phyloP scores from a whole-genome alignment of 1,140 invertebrate species.

The Trissolcus basalis region DNA sequence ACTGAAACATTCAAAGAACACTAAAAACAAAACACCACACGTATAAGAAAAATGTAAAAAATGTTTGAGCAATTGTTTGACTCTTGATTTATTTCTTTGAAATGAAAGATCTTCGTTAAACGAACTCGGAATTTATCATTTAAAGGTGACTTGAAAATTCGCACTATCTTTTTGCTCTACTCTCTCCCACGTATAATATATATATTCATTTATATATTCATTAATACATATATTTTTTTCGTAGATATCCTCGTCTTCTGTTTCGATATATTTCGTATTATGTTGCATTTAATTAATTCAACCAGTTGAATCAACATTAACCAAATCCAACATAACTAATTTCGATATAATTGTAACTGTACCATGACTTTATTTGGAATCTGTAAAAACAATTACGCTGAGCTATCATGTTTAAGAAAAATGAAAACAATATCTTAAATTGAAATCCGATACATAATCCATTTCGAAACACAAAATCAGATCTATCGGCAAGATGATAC shows the following conservation, averaged over 20 bases:
- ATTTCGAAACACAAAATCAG: no score
- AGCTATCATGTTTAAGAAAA: no score
- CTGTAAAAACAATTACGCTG: no score
- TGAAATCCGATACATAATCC: no score
- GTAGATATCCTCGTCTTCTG: constrained; percentile 44
- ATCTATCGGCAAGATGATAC: no score
- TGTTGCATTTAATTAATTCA: constrained; percentile 8
- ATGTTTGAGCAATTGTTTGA: constrained; percentile 58
- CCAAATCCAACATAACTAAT: no score
- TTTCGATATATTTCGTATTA: constrained; percentile 48
- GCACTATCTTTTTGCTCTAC: constrained; percentile 27
- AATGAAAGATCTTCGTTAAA: constrained; percentile 32
- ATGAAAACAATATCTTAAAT: no score
- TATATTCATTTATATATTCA: constrained; percentile 49
- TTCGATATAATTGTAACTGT: no score
- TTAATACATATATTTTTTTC: constrained; percentile 51
- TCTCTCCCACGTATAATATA: constrained; percentile 55
- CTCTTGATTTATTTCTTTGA: constrained; percentile 32
- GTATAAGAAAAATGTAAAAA: constrained; percentile 50
- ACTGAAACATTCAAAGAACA: constrained; percentile 49
- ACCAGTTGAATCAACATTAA: neutral
- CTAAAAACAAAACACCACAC: constrained; percentile 21
- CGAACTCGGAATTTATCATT: constrained; percentile 11
- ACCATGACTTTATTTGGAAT: no score
- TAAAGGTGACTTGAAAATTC: no score